Base-by-base conservation (phyloP, 37 sponge, comb jelly and placozoan genomes). In the Tethya wilhelma region DNA sequence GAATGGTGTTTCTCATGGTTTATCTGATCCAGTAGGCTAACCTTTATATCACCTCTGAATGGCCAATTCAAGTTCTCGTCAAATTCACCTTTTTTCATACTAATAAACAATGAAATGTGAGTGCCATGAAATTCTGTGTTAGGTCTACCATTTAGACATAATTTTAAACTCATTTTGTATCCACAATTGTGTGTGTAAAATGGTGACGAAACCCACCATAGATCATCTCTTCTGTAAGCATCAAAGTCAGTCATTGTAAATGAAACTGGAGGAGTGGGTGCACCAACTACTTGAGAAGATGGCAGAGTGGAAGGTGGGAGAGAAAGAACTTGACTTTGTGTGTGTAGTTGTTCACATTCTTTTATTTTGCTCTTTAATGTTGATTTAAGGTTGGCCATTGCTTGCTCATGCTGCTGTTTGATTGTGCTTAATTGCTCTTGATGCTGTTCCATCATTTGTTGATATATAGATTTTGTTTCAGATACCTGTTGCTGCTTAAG, bases 21-120 rank as follows among this genome's bases (percentile, higher is more conserved):
- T 23, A 26, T 23, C n/a, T 40, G 39, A 42, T 69, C 42, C 11
- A 1, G 23, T 23, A 69, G 42, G 40, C 4, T 14, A n/a, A 69
- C 39, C 23, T 11, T 40, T 9, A 80, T 28, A 70, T 20, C 39
- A n/a, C 58, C 33, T 11, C 19, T 26, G 34, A 80, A 70, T 30
- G 81, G 81, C 81, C 81, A 80, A 23, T 45, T 38, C 36, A 80
- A 71, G 9, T 38, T n/a, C 2, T 69, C 44, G 56, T 80, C 81
- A 36, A 70, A 46, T 33, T 80, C 81, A 56, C 81, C 69, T 7
- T 37, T 37, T 43, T 59, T 63, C 44, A 72, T 4, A 33, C 58
- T 62, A 26, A 73, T 31, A 22, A 37, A 59, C 44, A 82, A 17
- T 49, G 39, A 59, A 59, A 53, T 20, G 34, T 36, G 33, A 44